phyloP scores from a whole-genome alignment of 2,888 invertebrate species.

The Halictus quadricinctus region DNA sequence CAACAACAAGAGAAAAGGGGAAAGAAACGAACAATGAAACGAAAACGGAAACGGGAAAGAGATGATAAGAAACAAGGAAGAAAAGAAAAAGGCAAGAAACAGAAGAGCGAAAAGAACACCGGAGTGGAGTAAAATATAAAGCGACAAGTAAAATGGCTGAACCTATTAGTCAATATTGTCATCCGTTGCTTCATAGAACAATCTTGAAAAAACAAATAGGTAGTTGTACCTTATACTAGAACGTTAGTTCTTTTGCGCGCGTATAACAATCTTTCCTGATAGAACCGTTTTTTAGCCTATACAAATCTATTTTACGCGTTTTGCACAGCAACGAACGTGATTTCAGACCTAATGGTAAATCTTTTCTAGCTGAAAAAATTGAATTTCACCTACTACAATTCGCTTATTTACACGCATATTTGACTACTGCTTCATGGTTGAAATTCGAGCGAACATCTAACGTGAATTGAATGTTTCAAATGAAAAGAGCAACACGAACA shows the following conservation, averaged over 20 bases:
- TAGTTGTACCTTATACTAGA: background rate
- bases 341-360: background rate
- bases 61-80: background rate
- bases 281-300: background rate
- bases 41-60: background rate
- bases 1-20: background rate
- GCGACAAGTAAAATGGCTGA: background rate
- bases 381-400: background rate
- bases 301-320: background rate
- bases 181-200: constrained; percentile 52
- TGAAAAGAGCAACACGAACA: background rate
- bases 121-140: background rate
- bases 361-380: background rate
- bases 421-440: background rate
- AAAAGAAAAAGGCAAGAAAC: background rate
- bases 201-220: background rate
- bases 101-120: background rate
- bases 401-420: constrained; percentile 7
- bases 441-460: background rate
- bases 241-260: background rate
- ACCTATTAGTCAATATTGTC: constrained; percentile 44
- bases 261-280: background rate
- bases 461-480: background rate
- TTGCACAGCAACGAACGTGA: background rate
- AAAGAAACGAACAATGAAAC: background rate